Evolutionary conservation across 2,113 vertebrate species (phyloP).

Genomic region (Cercopithecus mona): DNA sequence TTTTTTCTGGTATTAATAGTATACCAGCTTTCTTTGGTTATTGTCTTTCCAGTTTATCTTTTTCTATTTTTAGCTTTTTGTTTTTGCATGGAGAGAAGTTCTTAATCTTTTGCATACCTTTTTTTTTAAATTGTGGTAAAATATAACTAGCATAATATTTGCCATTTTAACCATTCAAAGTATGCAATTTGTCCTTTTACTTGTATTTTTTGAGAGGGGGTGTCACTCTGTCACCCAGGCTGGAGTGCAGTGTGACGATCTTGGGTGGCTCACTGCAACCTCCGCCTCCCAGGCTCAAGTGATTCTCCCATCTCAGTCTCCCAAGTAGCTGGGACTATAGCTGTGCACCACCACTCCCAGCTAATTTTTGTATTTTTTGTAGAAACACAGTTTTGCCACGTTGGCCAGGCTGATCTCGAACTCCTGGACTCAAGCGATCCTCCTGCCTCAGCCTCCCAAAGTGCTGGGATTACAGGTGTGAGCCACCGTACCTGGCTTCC

Average conservation of each 20-base stretch:
- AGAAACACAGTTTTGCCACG: background rate
- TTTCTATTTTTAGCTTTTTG: slow-evolving; percentile 19
- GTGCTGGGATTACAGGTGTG: background rate
- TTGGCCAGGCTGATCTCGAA: background rate
- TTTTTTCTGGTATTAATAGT: background rate
- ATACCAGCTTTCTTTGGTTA: background rate
- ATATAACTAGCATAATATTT: background rate
- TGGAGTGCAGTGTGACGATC: background rate
- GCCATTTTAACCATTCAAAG: background rate
- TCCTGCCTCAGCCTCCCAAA: background rate
- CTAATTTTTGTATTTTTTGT: background rate
- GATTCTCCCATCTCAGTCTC: background rate
- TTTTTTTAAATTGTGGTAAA: background rate
- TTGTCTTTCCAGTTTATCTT: background rate
- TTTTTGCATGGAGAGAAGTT: background rate
- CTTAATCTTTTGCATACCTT: background rate
- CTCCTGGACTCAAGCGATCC: background rate
- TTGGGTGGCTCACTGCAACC: background rate
- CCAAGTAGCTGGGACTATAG: background rate
- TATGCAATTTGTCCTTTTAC: slow-evolving; percentile 6
- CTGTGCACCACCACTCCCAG: background rate
- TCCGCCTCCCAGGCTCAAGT: background rate
- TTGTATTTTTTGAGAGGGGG: background rate
- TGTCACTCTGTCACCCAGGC: background rate
- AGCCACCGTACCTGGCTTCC: too few species aligned